These are phyloP conservation scores for Xiphorhynchus elegans DNA, from an alignment of 2,113 vertebrate genomes.

Conservation along the genomic window DNA sequence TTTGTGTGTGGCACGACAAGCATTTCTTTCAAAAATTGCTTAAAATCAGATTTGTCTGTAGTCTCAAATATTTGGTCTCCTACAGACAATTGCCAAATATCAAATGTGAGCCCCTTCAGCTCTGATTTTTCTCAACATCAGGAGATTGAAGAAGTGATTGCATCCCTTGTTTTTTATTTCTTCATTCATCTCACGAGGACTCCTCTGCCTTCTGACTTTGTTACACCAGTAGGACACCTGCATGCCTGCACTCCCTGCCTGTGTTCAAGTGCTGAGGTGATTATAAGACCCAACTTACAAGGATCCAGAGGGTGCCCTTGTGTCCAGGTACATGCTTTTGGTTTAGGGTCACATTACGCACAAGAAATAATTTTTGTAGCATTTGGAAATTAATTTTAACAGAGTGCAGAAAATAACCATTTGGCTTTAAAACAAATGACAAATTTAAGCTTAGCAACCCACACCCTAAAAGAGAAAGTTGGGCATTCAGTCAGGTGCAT, in stretches of 20 bases:
- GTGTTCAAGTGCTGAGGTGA: background rate
- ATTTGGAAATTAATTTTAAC: background rate
- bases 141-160: background rate
- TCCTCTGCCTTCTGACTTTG: background rate
- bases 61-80: background rate
- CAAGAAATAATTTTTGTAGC: background rate
- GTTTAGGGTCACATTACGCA: background rate
- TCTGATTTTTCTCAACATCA: background rate
- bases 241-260: background rate
- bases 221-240: background rate
- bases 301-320: background rate
- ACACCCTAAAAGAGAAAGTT: background rate
- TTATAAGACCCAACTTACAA: background rate
- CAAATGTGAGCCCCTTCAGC: background rate
- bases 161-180: background rate
- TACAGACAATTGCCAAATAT: background rate
- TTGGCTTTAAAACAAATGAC: background rate
- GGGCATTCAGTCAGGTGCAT: background rate
- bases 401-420: background rate
- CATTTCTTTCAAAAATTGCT: background rate
- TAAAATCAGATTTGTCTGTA: background rate
- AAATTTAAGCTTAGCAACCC: background rate
- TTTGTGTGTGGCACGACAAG: background rate
- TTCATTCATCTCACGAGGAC: background rate
- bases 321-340: background rate